Conservation (phyloP, 2,888 invertebrate genomes). For the Drosophila prolongata region DNA sequence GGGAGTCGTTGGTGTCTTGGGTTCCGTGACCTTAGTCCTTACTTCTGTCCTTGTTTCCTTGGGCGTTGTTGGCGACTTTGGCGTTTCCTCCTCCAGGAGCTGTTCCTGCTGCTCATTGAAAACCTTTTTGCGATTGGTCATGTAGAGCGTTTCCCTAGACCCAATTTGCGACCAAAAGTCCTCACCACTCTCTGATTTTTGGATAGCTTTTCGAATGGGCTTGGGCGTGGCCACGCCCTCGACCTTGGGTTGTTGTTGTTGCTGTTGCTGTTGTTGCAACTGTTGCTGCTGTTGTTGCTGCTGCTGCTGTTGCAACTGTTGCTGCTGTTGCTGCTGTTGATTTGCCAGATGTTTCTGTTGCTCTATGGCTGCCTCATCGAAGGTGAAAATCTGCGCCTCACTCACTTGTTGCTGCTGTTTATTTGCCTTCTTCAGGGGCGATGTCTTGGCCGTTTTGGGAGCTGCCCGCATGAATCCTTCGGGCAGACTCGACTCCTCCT, state of each 20-base stretch:
- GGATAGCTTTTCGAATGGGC: conserved; percentile 68
- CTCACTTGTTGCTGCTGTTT: conserved; percentile 28
- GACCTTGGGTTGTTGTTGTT: conserved; percentile 28
- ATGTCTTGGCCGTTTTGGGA: conserved; percentile 71
- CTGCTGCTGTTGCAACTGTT: background rate
- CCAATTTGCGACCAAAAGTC: conserved; percentile 89
- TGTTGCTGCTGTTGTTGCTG: conserved; percentile 3
- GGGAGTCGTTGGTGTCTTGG: conserved; percentile 52
- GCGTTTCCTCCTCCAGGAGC: conserved; percentile 39
- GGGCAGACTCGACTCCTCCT: conserved; percentile 54
- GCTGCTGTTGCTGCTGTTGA: background rate
- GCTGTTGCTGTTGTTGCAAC: background rate
- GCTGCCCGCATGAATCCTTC: conserved; percentile 73
- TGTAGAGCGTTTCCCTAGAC: conserved; percentile 88
- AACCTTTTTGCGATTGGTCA: conserved; percentile 86
- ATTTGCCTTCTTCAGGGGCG: conserved; percentile 59
- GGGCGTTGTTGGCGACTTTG: conserved; percentile 29
- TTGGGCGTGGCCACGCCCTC: conserved; percentile 76
- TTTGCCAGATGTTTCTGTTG: conserved; percentile 19
- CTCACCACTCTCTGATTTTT: conserved; percentile 82
- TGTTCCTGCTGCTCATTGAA: conserved; percentile 83
- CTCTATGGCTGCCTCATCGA: conserved; percentile 51
- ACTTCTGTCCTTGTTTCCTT: conserved; percentile 45
- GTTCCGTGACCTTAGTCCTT: conserved; percentile 4
- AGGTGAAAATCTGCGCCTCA: conserved; percentile 66